A percentile compares a stretch with the other conserved stretches of the same genome.
These are phyloP conservation scores for Pangasius sanitwongsei DNA, from an alignment of 2,797 vertebrate genomes.

Conservation along the genomic window DNA sequence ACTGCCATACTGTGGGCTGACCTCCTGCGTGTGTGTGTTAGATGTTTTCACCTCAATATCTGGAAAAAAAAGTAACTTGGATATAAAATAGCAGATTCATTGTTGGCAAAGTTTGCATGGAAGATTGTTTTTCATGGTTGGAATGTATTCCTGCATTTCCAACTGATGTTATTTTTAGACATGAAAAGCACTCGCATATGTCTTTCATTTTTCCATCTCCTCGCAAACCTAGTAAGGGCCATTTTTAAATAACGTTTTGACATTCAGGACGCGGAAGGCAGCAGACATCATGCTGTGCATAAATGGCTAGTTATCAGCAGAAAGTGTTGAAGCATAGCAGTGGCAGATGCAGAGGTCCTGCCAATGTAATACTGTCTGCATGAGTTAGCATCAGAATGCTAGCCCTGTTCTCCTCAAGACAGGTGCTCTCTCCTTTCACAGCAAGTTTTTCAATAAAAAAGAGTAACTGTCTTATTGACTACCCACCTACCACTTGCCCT, in stretches of 20 bases:
- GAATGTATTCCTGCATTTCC: not conserved
- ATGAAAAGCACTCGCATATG: slow-evolving; percentile 14
- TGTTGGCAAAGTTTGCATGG: slow-evolving; percentile 2
- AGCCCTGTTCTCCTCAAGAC: not conserved
- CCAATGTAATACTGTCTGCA: slow-evolving; percentile 35
- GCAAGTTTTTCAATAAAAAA: not conserved
- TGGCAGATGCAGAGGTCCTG: slow-evolving; percentile 29
- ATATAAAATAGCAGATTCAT: not conserved
- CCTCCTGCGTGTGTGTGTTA: not conserved
- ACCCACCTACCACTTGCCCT: not conserved
- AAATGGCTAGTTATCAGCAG: slow-evolving; percentile 54
- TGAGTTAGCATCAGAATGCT: slow-evolving; percentile 15
- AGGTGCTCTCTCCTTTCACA: slow-evolving; percentile 1
- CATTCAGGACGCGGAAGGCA: slow-evolving; percentile 45
- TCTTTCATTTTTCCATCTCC: slow-evolving; percentile 36
- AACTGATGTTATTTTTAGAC: slow-evolving; percentile 8
- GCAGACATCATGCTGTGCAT: slow-evolving; percentile 53
- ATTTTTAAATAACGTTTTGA: slow-evolving; percentile 51
- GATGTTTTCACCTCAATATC: slow-evolving; percentile 34
- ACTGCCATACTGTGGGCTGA: not conserved
- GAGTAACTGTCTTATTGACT: not conserved
- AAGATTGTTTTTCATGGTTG: slow-evolving; percentile 26
- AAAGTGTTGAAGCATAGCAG: slow-evolving; percentile 50
- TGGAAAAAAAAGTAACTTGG: not conserved
- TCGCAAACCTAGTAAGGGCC: not conserved